Base-by-base conservation (phyloP, 2,888 invertebrate species). In the Caenorhabditis imperialis region DNA sequence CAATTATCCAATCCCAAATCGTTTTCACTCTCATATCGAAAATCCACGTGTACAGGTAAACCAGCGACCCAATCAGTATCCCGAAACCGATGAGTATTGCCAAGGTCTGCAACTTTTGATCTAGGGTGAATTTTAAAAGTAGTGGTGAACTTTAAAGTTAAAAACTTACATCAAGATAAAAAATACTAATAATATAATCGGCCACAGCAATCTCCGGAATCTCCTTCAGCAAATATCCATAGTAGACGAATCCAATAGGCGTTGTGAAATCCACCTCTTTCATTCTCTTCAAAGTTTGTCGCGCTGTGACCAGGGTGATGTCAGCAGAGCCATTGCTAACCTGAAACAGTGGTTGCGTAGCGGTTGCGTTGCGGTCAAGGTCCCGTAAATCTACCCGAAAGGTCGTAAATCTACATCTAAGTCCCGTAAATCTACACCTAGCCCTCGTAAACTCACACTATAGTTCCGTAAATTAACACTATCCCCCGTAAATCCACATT, bases 121-220 rank as follows among this genome's bases (percentile, higher is more conserved):
- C 22, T 7, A 20, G 23, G n/a, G 20, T 25, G 3, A 35, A 40
- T 6, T 22, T 16, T 33, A 25, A 22, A 22, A 30, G 16, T n/a
- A 30, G 30, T 22, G 8, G 33, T 14, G 25, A 1, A 18, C 8
- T n/a, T 16, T 1, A 20, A 58, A n/a, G n/a, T 25, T 47, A 30
- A 10, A 25, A n/a, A n/a, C 8, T 10, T n/a, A 79, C 79, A 38
- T 62, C 67, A 0, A 47, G 42, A 54, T 74, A 57, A 30, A 76
- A 79, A 5, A 74, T 50, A 20, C 74, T 40, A 22, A 77, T 53
- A 33, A 79, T 79, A 51, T 79, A 79, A 40, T 79, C 76, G 5
- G 73, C 72, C 12, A 79, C 76, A 3, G 74, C 54, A 8, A 79
- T 60, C 45, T 77, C 65, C 0, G 79, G 79, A 37, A 77, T 70